Percentiles rank a stretch among this genome's conserved stretches.
Conservation (phyloP, 30 jellyfish, hydroid and myxozoan species). For the Aurelia sp. region DNA sequence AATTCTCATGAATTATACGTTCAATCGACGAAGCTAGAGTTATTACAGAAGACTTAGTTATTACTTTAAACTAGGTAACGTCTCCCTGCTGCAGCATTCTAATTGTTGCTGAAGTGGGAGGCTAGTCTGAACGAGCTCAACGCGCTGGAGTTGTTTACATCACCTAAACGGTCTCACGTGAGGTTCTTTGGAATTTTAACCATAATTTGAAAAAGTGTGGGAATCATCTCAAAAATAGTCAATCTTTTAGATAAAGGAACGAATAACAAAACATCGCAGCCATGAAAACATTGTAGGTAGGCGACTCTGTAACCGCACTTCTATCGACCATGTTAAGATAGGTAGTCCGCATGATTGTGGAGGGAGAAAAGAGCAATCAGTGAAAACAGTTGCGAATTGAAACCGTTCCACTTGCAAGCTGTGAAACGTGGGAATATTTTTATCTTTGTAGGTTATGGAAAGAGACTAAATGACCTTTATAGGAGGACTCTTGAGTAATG, state of each 20-base stretch:
- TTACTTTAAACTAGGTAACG: too few species aligned
- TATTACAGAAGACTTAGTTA: too few species aligned
- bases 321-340: slow-evolving; percentile 17
- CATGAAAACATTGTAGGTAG: background rate
- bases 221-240: slow-evolving; percentile 27
- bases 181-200: slow-evolving; percentile 36
- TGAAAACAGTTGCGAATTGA: slow-evolving; percentile 33
- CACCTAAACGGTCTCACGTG: slow-evolving; percentile 21
- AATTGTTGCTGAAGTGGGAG: too few species aligned
- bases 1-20: too few species aligned
- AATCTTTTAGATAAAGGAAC: background rate
- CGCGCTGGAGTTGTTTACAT: slow-evolving; percentile 7
- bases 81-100: too few species aligned
- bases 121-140: too few species aligned
- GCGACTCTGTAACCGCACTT: slow-evolving; percentile 19
- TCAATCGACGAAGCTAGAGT: too few species aligned
- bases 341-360: slow-evolving; percentile 33
- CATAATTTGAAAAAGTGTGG: slow-evolving; percentile 49
- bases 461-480: background rate
- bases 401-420: background rate
- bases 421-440: slow-evolving; percentile 53
- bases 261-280: slow-evolving; percentile 5
- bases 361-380: slow-evolving; percentile 3
- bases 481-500: background rate
- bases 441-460: slow-evolving; percentile 8